Evolutionary conservation across 2,888 invertebrate species (phyloP), one percentile per base, ranked within the genome.

Genomic region (Selenia dentaria): DNA sequence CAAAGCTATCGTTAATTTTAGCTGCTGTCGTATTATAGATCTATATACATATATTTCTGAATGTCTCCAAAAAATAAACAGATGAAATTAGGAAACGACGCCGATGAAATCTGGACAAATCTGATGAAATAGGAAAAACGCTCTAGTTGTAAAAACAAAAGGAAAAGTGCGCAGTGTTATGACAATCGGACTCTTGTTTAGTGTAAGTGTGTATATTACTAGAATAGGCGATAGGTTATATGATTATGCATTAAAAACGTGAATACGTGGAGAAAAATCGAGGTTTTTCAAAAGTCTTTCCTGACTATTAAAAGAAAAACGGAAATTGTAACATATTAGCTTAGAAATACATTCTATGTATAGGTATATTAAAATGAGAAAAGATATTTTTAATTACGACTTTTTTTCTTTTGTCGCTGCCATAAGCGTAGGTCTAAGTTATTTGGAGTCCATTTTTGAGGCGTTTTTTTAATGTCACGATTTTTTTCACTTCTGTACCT

Each of bases 381-480:
- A 82, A 80, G 80, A 89, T 87, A 87, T 89, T 88, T 72, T 87
- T 88, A 84, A 73, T 67, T 70, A 74, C 48, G 59, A 62, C 62
- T 57, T 57, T 57, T 59, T 58, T 64, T 62, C 70, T 73, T 70
- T 70, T 75, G 69, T 77, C 73, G 82, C 84, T 85, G 86, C 84
- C 85, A 84, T 84, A 83, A 76, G 79, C 74, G 64, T 79, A 79
- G 75, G 58, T 62, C 70, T 62, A 63, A 50, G 35, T n/a, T 45
- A 39, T 73, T 65, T 64, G 68, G 63, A 70, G 79, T 75, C 71
- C 75, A 71, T 70, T 74, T 71, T 62, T 56, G 54, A 56, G 29
- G n/a, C 14, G 20, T 11, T 32, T 34, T 13, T 40, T 39, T 13
- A 25, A n/a, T 18, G 43, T 36, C 52, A 54, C 47, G 18, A 25